Evolutionary conservation across 1,140 invertebrate species (phyloP).

Genomic region (Prorops nasuta): DNA sequence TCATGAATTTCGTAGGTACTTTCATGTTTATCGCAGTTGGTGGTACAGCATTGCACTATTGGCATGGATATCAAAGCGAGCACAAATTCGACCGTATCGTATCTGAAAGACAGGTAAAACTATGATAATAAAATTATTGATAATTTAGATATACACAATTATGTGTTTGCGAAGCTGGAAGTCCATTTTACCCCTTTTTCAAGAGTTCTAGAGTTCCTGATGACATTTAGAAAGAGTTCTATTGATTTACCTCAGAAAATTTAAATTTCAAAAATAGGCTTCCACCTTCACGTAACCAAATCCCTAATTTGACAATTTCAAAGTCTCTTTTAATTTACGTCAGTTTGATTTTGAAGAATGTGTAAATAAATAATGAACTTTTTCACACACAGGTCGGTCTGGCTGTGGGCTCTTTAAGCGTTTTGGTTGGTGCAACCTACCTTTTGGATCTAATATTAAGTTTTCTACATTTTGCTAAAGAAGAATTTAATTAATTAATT

Average conservation of each 20-base stretch:
- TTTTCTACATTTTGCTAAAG: conserved; percentile 71
- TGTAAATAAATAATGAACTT: conserved; percentile 3
- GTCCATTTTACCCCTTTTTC: too few relatives aligned
- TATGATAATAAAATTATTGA: background rate
- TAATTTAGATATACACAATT: conserved; percentile 2
- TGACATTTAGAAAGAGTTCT: too few relatives aligned
- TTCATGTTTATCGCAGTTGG: conserved; percentile 81
- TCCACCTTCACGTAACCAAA: too few relatives aligned
- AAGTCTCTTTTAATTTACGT: background rate
- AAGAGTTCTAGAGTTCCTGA: too few relatives aligned
- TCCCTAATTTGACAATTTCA: too few relatives aligned
- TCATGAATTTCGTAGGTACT: conserved; percentile 83
- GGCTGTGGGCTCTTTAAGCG: conserved; percentile 74
- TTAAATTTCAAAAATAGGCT: too few relatives aligned
- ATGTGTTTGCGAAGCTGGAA: conserved; percentile 1
- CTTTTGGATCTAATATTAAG: conserved; percentile 74
- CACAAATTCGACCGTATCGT: conserved; percentile 68
- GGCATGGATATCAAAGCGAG: conserved; percentile 77
- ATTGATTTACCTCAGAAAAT: too few relatives aligned
- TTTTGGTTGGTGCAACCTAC: conserved; percentile 74
- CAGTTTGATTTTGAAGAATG: background rate
- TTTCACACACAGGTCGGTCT: conserved; percentile 63
- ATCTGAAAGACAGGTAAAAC: conserved; percentile 67
- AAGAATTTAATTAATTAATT: conserved; percentile 42
- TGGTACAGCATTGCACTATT: conserved; percentile 81